A percentile compares a stretch with the other conserved stretches of the same genome.
phyloP scores from a whole-genome alignment of 2,888 invertebrate species.

The Mimumesa dahlbomi region DNA sequence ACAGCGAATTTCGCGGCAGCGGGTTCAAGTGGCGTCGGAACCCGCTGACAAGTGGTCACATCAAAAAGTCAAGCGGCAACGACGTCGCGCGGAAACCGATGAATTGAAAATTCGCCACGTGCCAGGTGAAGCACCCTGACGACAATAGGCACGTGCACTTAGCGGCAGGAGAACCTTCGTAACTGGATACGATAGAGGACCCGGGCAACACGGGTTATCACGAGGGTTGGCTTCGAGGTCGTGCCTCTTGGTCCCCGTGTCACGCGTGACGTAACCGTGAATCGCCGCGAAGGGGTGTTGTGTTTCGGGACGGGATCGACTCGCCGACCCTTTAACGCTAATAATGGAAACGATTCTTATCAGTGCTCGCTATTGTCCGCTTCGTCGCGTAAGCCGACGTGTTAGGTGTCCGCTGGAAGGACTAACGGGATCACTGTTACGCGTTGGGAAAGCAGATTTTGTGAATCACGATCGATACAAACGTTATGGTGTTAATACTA shows the following conservation, averaged over 20 bases:
- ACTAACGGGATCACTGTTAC: no score
- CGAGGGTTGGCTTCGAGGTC: conserved; percentile 52
- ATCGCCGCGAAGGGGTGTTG: conserved; percentile 32
- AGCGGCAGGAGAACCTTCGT: conserved; percentile 32
- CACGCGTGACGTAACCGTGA: conserved; percentile 35
- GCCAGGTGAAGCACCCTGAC: conserved; percentile 74
- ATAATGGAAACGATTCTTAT: background rate
- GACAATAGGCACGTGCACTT: conserved; percentile 72
- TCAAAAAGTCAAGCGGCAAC: conserved; percentile 72
- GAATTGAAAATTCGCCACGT: conserved; percentile 76
- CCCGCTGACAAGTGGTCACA: conserved; percentile 46
- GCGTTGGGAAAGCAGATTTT: no score
- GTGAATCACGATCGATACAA: no score
- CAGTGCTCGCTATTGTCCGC: background rate
- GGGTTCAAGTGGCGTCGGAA: conserved; percentile 24
- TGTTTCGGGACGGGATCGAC: conserved; percentile 29
- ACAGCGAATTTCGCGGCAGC: conserved; percentile 1
- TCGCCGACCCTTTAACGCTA: background rate
- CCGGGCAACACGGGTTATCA: conserved; percentile 51
- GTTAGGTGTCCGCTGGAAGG: no score
- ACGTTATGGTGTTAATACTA: no score
- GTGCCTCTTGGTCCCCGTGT: conserved; percentile 32
- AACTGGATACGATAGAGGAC: conserved; percentile 57
- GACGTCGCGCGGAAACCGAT: conserved; percentile 34
- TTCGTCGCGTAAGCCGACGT: background rate